These are phyloP conservation scores for Hemistola chrysoprasaria DNA, from an alignment of 2,888 invertebrate species.

Conservation along the genomic window DNA sequence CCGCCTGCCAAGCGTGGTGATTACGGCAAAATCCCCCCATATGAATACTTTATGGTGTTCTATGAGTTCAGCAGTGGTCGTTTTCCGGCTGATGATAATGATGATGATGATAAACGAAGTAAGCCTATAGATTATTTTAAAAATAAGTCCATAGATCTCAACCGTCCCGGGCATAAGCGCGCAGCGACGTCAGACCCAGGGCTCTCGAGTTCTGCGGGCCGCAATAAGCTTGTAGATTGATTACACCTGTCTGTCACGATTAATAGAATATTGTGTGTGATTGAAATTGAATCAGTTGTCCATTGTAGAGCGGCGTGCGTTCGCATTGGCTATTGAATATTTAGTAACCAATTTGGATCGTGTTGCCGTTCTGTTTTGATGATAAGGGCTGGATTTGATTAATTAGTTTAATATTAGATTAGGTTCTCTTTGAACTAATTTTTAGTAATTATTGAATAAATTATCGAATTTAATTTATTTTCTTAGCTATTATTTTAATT, in stretches of 20 bases:
- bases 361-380: slow-evolving; percentile 6
- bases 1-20: too few relatives aligned
- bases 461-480: too few relatives aligned
- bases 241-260: slow-evolving; percentile 79
- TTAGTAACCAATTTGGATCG: slow-evolving; percentile 73
- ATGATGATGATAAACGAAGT: too few relatives aligned
- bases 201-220: slow-evolving; percentile 14
- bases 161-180: too few relatives aligned
- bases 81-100: too few relatives aligned
- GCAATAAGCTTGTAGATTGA: slow-evolving; percentile 51
- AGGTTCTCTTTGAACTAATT: too few relatives aligned
- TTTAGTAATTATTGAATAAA: slow-evolving; percentile 3
- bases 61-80: too few relatives aligned
- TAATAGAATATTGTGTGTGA: slow-evolving; percentile 80
- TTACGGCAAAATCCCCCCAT: too few relatives aligned
- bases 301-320: slow-evolving; percentile 71
- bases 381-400: slow-evolving; percentile 11
- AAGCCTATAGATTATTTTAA: too few relatives aligned
- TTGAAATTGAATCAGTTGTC: slow-evolving; percentile 76
- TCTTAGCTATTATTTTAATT: too few relatives aligned
- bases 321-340: slow-evolving; percentile 71
- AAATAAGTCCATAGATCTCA: too few relatives aligned
- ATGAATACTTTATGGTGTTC: too few relatives aligned
- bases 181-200: slow-evolving; percentile 13
- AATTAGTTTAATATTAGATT: slow-evolving; percentile 1